Conservation (phyloP, 2,888 invertebrate genomes). For the Clusia tigrina region DNA sequence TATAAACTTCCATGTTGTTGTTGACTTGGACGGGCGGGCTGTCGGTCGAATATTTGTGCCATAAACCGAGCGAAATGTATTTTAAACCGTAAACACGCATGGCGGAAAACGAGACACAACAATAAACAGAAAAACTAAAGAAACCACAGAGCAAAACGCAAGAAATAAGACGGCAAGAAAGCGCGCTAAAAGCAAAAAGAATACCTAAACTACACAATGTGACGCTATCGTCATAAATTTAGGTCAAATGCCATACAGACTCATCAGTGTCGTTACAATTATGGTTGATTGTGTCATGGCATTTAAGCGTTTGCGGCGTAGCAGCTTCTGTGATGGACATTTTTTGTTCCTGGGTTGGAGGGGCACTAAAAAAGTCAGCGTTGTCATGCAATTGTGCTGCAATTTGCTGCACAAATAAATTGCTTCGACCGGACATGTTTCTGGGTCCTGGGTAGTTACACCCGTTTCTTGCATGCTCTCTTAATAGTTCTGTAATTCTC, state of each 20-base stretch:
- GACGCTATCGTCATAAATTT: constrained; percentile 8
- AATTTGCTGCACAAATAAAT: too few relatives aligned
- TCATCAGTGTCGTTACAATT: neutral
- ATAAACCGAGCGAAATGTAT: neutral
- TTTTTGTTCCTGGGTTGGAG: too few relatives aligned
- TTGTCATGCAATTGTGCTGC: too few relatives aligned
- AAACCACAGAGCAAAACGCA: neutral
- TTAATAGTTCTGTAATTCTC: too few relatives aligned
- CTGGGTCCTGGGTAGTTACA: too few relatives aligned
- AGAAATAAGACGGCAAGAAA: neutral
- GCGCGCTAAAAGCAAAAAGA: neutral
- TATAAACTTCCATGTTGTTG: neutral
- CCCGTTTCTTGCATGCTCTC: too few relatives aligned
- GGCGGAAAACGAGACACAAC: neutral
- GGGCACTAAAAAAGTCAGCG: too few relatives aligned
- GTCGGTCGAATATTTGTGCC: neutral
- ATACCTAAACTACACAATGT: neutral
- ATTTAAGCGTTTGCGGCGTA: too few relatives aligned
- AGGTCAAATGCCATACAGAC: constrained; percentile 5
- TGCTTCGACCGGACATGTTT: too few relatives aligned
- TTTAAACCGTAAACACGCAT: neutral
- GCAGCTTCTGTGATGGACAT: too few relatives aligned
- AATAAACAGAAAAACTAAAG: neutral
- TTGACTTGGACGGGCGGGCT: neutral
- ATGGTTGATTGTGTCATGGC: too few relatives aligned